A percentile compares a stretch with the other conserved stretches of the same genome.
phyloP scores from a whole-genome alignment of 1,140 invertebrate species.

The Euwallacea similis region DNA sequence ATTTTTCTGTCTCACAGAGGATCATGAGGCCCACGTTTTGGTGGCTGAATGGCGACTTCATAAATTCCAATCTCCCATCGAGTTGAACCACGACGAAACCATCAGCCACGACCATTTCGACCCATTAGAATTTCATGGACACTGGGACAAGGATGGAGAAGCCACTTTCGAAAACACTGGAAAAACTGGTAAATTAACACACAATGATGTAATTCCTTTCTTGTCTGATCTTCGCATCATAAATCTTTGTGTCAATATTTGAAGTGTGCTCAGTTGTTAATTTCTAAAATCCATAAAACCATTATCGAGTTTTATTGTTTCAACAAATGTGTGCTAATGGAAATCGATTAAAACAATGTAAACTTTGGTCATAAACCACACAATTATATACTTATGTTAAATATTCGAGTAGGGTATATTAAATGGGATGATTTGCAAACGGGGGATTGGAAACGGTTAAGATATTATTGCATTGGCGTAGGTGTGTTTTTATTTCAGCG shows the following conservation, averaged over 20 bases:
- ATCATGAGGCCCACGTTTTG: slow-evolving; percentile 49
- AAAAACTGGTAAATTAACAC: slow-evolving; percentile 47
- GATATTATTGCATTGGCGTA: too few relatives aligned
- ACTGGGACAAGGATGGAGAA: slow-evolving; percentile 57
- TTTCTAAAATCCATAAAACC: too few relatives aligned
- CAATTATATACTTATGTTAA: neutral
- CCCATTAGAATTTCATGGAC: slow-evolving; percentile 58
- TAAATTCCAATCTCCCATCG: slow-evolving; percentile 59
- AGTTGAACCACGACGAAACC: slow-evolving; percentile 56
- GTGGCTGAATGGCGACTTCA: slow-evolving; percentile 50
- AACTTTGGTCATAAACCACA: too few relatives aligned
- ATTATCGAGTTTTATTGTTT: too few relatives aligned
- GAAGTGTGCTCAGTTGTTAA: too few relatives aligned
- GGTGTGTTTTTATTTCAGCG: slow-evolving; percentile 40
- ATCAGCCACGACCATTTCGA: slow-evolving; percentile 59
- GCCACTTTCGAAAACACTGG: slow-evolving; percentile 54
- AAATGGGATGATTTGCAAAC: neutral
- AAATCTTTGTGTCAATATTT: too few relatives aligned
- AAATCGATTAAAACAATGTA: too few relatives aligned
- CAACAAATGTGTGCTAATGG: too few relatives aligned
- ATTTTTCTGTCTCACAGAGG: slow-evolving; percentile 23
- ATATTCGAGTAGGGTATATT: neutral
- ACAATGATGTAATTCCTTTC: neutral
- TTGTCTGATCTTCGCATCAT: too few relatives aligned
- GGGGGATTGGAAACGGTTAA: neutral